phyloP scores from a whole-genome alignment of 2,888 invertebrate species.

The Girardia tigrina region DNA sequence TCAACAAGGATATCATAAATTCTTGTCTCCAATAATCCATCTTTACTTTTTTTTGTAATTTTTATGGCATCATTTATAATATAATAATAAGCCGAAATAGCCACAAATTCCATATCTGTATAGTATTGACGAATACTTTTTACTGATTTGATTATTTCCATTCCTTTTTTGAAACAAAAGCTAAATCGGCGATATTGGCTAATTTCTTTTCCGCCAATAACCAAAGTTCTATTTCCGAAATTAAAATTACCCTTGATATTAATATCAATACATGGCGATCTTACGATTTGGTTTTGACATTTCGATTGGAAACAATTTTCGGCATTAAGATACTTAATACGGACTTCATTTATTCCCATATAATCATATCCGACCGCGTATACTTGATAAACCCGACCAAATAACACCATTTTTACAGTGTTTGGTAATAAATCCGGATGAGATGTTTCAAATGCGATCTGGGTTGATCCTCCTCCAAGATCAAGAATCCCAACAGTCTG shows the following conservation, averaged over 20 bases:
- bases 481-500: conserved; percentile 27
- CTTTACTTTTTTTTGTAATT: neutral
- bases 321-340: conserved; percentile 26
- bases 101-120: conserved; percentile 8
- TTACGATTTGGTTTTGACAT: neutral
- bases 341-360: conserved; percentile 21
- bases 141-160: neutral
- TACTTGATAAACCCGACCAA: neutral
- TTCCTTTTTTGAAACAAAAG: neutral
- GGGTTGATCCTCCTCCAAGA: conserved; percentile 32
- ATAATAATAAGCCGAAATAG: conserved; percentile 28
- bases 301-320: neutral
- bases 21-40: neutral
- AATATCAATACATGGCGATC: neutral
- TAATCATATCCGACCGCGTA: conserved; percentile 9
- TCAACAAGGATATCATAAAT: neutral
- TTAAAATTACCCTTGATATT: neutral
- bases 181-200: neutral
- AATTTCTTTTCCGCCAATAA: neutral
- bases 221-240: neutral
- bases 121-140: neutral
- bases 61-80: neutral
- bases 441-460: conserved; percentile 8
- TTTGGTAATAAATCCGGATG: neutral
- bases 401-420: neutral